A percentile compares a stretch with the other conserved stretches of the same genome.
Conservation (phyloP, 2,797 vertebrate genomes). For the Dicrostonyx torquatus region DNA sequence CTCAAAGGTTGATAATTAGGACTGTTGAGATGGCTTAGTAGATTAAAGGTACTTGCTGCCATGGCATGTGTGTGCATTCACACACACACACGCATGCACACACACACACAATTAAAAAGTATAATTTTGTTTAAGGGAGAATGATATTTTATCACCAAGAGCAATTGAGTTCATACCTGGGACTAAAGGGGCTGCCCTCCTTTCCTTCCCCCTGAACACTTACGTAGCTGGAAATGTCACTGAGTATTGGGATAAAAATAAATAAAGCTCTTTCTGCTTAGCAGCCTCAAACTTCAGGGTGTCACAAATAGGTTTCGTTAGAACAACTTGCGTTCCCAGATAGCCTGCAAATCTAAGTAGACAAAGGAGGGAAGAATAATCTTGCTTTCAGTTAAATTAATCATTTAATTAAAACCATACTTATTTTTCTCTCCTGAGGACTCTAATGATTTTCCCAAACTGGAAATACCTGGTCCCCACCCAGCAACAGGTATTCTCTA, state of each 20-base stretch:
- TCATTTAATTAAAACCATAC: not conserved
- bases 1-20: not conserved
- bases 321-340: not conserved
- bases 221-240: not conserved
- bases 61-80: not conserved
- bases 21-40: not conserved
- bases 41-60: not conserved
- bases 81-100: not conserved
- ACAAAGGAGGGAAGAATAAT: not conserved
- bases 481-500: not conserved
- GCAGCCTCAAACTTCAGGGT: not conserved
- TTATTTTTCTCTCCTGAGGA: not conserved
- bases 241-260: not conserved
- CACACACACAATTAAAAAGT: not conserved
- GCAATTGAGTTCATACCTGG: not conserved
- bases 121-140: not conserved
- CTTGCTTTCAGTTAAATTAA: not conserved
- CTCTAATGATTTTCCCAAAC: not conserved
- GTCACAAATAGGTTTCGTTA: not conserved
- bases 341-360: not conserved
- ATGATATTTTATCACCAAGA: not conserved
- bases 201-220: not conserved
- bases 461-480: not conserved
- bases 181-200: not conserved
- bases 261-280: slow-evolving; percentile 5